These are phyloP conservation scores for Ardeotis arabs DNA, from an alignment of 2,113 vertebrate species.

Conservation along the genomic window DNA sequence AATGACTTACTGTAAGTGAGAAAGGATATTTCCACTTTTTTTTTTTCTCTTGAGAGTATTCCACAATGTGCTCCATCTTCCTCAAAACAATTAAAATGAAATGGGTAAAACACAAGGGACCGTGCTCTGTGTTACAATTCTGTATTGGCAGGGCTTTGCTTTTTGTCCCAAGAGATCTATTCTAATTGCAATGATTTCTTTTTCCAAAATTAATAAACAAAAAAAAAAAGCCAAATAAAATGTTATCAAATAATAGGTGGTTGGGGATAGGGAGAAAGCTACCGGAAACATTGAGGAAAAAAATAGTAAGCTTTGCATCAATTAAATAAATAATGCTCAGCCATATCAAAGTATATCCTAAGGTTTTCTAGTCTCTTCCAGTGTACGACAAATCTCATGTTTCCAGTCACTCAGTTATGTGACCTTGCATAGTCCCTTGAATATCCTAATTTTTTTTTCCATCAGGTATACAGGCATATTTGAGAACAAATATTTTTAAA, in stretches of 20 bases:
- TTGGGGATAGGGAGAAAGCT: neutral
- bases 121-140: neutral
- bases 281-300: neutral
- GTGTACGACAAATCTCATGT: neutral
- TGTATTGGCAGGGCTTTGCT: slow-evolving; percentile 1
- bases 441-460: neutral
- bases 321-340: slow-evolving; percentile 6
- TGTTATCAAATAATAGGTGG: neutral
- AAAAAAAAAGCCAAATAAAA: slow-evolving; percentile 15
- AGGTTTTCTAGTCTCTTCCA: neutral
- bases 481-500: neutral
- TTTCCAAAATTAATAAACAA: slow-evolving; percentile 24
- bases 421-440: neutral
- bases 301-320: neutral
- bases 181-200: slow-evolving; percentile 9
- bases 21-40: slow-evolving; percentile 2
- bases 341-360: neutral
- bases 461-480: neutral
- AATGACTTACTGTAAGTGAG: neutral
- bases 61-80: neutral
- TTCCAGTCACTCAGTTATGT: neutral
- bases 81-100: slow-evolving; percentile 62
- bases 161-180: slow-evolving; percentile 8
- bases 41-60: slow-evolving; percentile 14
- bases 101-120: slow-evolving; percentile 27